These are phyloP conservation scores for Ostrea denselamellosa DNA, from an alignment of 1,140 invertebrate species.

Conservation along the genomic window DNA sequence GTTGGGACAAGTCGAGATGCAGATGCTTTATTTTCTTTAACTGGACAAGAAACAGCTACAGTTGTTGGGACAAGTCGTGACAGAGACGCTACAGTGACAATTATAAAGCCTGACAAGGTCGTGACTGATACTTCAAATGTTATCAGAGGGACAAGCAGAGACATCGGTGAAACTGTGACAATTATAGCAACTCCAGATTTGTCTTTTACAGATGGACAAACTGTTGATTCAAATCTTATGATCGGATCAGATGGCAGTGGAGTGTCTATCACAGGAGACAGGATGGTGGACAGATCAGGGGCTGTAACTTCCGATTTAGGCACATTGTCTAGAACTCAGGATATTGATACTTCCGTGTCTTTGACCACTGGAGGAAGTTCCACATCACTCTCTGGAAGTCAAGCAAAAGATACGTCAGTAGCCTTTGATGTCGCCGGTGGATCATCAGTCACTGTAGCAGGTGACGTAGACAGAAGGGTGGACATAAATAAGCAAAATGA, in stretches of 20 bases:
- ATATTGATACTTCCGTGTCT: neutral
- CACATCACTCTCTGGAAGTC: neutral
- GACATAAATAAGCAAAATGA: neutral
- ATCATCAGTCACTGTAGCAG: neutral
- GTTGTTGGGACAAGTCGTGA: neutral
- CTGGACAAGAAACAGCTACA: neutral
- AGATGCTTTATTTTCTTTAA: neutral
- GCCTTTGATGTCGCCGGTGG: neutral
- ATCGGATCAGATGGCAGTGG: neutral
- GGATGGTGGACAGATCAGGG: neutral
- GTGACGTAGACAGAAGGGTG: neutral
- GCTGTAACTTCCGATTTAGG: neutral
- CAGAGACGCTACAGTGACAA: neutral
- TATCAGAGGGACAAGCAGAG: neutral
- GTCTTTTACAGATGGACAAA: neutral
- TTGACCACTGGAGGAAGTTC: neutral
- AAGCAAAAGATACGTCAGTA: neutral
- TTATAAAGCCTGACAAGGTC: neutral
- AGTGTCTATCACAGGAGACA: neutral
- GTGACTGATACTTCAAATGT: neutral
- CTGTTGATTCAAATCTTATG: neutral
- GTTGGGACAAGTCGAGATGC: neutral
- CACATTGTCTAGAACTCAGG: neutral
- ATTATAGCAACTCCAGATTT: neutral
- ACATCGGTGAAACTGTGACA: neutral